Base-by-base conservation (phyloP, 2,888 invertebrate genomes). In the Pollenia griseotomentosa region DNA sequence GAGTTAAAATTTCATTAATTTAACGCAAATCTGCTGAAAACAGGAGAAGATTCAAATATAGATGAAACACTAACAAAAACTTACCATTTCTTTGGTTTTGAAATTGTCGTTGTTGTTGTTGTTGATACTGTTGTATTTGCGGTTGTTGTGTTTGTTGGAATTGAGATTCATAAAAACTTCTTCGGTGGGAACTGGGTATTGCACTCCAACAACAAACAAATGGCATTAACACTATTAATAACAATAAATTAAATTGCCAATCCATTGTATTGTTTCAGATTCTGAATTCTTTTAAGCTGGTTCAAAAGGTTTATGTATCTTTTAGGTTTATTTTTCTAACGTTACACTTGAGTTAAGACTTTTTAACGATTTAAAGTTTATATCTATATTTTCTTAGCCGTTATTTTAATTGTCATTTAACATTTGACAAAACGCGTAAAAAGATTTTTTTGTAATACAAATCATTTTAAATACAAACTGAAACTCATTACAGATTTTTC, bases 51-150 rank as follows among this genome's bases (percentile, higher is more conserved):
- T 2, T n/a, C 1, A 77, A 55, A 23, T 55, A 44, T 42, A 48
- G 40, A 74, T 33, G 40, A 74, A 33, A 9, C 4, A 19, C 14
- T 48, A 51, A 80, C 10, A 61, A 51, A 6, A 73, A 88, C 86
- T 80, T 89, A 88, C 89, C 88, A 88, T 85, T 90, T 85, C 80
- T 88, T 75, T 80, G 88, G 46, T 46, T 83, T 61, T 66, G 59
- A 23, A 65, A 48, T 42, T 73, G 63, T 61, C 48, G 68, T 14
- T 53, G 68, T 6, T 68, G 68, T 6, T 68, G 59, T 11, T 44
- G 68, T 11, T 48, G 51, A 9, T 42, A 51, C 3, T 75, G 53
- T 1, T 44, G 65, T 12, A 57, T 23, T 33, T 53, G 53, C 9
- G 23, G 53, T n/a, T n/a, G 74, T 61, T 59, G 59, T n/a, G 10